phyloP scores from a whole-genome alignment of 2,113 vertebrate species.

The Colaptes auratus region DNA sequence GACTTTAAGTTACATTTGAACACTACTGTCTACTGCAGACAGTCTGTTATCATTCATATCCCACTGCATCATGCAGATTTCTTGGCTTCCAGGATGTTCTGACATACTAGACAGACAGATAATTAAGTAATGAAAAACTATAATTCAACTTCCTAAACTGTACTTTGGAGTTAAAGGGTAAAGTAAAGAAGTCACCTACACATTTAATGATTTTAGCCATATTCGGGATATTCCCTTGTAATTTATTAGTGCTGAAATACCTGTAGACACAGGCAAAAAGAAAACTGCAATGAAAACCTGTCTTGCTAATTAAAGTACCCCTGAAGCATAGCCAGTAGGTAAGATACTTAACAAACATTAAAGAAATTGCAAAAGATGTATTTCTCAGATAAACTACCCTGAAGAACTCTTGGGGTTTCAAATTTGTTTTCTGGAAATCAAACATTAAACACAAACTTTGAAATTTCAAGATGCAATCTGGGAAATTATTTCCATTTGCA shows the following conservation, averaged over 20 bases:
- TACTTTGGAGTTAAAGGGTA: slow-evolving; percentile 16
- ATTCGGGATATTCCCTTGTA: background rate
- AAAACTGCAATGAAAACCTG: background rate
- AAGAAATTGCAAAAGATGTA: slow-evolving; percentile 35
- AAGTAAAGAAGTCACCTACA: background rate
- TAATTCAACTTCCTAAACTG: slow-evolving; percentile 22
- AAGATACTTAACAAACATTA: slow-evolving; percentile 26
- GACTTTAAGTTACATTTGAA: background rate
- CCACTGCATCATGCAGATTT: slow-evolving; percentile 12
- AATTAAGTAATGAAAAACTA: slow-evolving; percentile 22
- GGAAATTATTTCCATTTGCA: background rate
- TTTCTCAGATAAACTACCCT: background rate
- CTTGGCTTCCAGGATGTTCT: background rate
- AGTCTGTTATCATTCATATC: background rate
- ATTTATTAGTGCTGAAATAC: slow-evolving; percentile 18
- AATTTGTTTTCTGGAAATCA: slow-evolving; percentile 3
- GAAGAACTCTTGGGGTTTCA: background rate
- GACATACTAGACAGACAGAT: slow-evolving; percentile 3
- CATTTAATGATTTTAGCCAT: background rate
- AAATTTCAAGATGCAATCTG: background rate
- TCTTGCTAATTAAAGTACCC: slow-evolving; percentile 27
- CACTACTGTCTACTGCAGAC: background rate
- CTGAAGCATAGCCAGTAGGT: background rate
- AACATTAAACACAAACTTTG: background rate
- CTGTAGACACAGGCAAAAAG: slow-evolving; percentile 11